Base-by-base conservation (phyloP, 2,113 vertebrate species). In the Turdus rufiventris region DNA sequence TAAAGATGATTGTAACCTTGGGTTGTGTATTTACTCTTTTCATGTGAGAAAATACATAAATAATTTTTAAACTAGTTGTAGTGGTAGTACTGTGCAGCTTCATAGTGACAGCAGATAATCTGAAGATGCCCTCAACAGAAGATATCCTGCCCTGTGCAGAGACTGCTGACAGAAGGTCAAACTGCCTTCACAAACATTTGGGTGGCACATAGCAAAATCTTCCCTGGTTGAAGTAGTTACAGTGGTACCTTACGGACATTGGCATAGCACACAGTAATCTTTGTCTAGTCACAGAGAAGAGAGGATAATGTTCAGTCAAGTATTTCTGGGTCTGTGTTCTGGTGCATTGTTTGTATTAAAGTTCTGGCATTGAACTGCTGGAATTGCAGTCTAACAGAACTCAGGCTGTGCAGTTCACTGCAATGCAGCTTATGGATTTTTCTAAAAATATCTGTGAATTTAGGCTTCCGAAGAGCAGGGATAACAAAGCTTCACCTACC, bases 391-490 rank as follows among this genome's bases (percentile, higher is more conserved):
- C 67, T 48, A 78, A n/a, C 5, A 56, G 40, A 83, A 28, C 31
- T 40, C 40, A 91, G 28, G 40, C 48, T 4, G 1, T 51, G 26
- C 47, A 60, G 14, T 34, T 17, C 29, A 36, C 38, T 80, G 34
- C 91, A 88, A 38, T 72, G 60, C 78, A 87, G 40, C n/a, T 84
- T 62, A 45, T 60, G 9, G 61, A 71, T 93, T 93, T 90, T 90
- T 91, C 88, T 73, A 81, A 88, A 90, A 88, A 62, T 67, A 42
- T 4, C 21, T 62, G 12, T 53, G 60, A 70, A 53, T 83, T 24
- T 75, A 21, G 51, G 11, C 36, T 86, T 86, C 61, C 60, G 25
- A 45, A 66, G 43, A 81, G 11, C n/a, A 54, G 45, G 4, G 33
- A 24, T 34, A 48, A 23, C 38, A 63, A 34, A 70, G 31, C 14